phyloP scores from a whole-genome alignment of 2,888 invertebrate genomes.

The Drosophila fulvimacula region DNA sequence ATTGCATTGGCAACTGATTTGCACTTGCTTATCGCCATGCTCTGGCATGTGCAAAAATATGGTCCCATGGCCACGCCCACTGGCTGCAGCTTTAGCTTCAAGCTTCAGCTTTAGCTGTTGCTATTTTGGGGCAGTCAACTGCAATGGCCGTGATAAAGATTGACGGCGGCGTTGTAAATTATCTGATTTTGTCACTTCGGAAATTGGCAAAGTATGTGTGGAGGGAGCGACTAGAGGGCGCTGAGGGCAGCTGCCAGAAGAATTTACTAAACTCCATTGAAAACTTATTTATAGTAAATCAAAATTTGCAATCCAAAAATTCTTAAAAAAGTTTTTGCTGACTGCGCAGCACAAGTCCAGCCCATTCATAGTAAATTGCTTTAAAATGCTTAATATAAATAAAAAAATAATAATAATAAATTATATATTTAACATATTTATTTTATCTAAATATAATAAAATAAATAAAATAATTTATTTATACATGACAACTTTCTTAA shows the following conservation, averaged over 20 bases:
- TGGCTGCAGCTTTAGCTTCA: slow-evolving; percentile 21
- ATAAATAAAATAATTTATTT: too few species aligned
- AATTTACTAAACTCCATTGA: slow-evolving; percentile 16
- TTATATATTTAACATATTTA: too few species aligned
- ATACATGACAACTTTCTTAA: too few species aligned
- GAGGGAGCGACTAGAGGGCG: neutral
- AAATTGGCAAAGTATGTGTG: slow-evolving; percentile 81
- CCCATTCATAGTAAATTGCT: neutral
- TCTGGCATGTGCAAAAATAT: slow-evolving; percentile 49
- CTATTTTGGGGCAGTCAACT: slow-evolving; percentile 55
- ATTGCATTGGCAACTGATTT: slow-evolving; percentile 70
- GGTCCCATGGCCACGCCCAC: slow-evolving; percentile 57
- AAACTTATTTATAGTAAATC: slow-evolving; percentile 6
- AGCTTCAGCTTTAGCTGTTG: slow-evolving; percentile 36
- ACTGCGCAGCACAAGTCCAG: neutral
- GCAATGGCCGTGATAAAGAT: slow-evolving; percentile 78
- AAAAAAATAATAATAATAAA: too few species aligned
- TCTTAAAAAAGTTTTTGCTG: neutral
- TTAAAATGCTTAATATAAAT: neutral
- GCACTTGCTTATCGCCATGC: slow-evolving; percentile 72
- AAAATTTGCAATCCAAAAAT: neutral
- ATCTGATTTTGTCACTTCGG: slow-evolving; percentile 83
- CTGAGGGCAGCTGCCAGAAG: slow-evolving; percentile 13
- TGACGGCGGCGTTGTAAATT: slow-evolving; percentile 83
- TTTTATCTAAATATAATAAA: too few species aligned